These are phyloP conservation scores for Hypomesus transpacificus DNA, from an alignment of 2,113 vertebrate genomes.

Conservation along the genomic window DNA sequence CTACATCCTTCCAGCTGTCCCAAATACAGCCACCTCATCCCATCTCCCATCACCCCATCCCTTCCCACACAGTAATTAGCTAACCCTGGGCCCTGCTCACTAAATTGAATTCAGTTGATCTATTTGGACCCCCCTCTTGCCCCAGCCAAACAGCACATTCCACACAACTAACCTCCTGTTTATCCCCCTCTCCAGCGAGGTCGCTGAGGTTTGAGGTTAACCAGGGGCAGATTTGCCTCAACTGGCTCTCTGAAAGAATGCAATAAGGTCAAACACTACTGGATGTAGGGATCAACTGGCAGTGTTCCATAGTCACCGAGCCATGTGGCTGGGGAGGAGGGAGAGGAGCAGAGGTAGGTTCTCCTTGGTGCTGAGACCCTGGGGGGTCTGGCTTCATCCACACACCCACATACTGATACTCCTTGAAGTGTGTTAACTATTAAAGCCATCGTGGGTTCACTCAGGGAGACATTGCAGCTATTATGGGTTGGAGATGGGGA, in stretches of 20 bases:
- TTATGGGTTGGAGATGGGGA: constrained; percentile 31
- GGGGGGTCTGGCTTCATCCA: constrained; percentile 9
- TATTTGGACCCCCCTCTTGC: constrained; percentile 34
- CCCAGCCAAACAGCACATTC: constrained; percentile 53
- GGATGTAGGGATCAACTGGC: neutral
- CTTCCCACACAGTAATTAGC: constrained; percentile 56
- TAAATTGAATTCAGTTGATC: constrained; percentile 50
- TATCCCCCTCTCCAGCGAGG: constrained; percentile 25
- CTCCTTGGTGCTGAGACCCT: constrained; percentile 2
- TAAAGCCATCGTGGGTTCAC: neutral
- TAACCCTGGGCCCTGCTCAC: constrained; percentile 36
- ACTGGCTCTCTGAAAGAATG: constrained; percentile 14
- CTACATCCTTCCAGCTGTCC: neutral
- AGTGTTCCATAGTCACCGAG: no score
- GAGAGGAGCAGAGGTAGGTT: no score
- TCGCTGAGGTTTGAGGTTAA: constrained; percentile 45
- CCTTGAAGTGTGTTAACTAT: no score
- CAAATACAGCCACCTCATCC: constrained; percentile 21
- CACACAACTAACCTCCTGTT: constrained; percentile 49
- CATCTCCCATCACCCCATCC: constrained; percentile 28
- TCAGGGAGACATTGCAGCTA: constrained; percentile 15
- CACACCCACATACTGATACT: no score
- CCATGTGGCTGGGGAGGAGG: no score
- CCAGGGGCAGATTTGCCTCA: constrained; percentile 11
- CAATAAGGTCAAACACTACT: constrained; percentile 37